phyloP scores from a whole-genome alignment of 2,113 vertebrate species.

The Onychostoma macrolepis region DNA sequence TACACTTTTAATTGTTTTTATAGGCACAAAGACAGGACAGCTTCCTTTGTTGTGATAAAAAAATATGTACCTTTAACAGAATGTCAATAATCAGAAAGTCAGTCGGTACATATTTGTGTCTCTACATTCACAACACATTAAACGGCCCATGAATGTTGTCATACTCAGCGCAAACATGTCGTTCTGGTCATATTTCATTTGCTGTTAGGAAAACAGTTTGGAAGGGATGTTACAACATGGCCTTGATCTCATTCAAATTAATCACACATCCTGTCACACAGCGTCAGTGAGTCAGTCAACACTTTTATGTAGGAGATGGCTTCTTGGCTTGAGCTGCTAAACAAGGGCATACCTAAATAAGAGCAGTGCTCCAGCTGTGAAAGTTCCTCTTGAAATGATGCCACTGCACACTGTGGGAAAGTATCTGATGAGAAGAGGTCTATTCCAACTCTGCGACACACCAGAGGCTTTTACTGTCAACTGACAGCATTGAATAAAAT shows the following conservation, averaged over 20 bases:
- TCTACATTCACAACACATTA: neutral
- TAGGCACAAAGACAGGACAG: neutral
- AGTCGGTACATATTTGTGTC: neutral
- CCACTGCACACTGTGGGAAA: slow-evolving; percentile 32
- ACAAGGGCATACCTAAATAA: slow-evolving; percentile 51
- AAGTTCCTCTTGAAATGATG: slow-evolving; percentile 12
- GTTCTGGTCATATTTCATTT: slow-evolving; percentile 35
- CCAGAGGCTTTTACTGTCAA: neutral
- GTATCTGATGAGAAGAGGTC: slow-evolving; percentile 2
- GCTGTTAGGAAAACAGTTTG: slow-evolving; percentile 47
- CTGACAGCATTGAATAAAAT: neutral
- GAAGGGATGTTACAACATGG: slow-evolving; percentile 37
- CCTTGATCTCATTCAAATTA: slow-evolving; percentile 46
- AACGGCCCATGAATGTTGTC: slow-evolving; percentile 24
- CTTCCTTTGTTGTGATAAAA: neutral
- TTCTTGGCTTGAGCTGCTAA: slow-evolving; percentile 35
- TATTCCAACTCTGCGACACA: neutral
- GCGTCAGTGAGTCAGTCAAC: slow-evolving; percentile 31
- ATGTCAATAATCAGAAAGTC: slow-evolving; percentile 6
- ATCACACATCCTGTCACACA: slow-evolving; percentile 50
- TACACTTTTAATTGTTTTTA: neutral
- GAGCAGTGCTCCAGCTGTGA: slow-evolving; percentile 38
- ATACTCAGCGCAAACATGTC: slow-evolving; percentile 32
- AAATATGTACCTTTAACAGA: neutral
- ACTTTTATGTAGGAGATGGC: slow-evolving; percentile 42